These are phyloP conservation scores for Rhynchonycteris naso DNA, from an alignment of 2,797 vertebrate species.

Conservation along the genomic window DNA sequence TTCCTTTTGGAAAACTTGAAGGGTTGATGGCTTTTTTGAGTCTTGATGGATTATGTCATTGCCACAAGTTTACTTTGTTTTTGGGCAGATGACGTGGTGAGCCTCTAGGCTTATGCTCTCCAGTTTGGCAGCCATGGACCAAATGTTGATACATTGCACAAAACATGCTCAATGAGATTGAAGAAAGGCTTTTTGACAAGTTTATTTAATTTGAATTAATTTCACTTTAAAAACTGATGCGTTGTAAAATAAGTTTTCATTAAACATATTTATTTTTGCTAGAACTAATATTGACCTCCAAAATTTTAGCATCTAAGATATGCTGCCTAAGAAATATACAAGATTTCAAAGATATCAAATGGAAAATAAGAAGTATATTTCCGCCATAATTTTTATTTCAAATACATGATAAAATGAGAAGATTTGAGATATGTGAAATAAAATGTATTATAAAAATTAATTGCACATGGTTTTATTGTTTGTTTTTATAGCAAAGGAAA, in stretches of 20 bases:
- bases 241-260: not conserved
- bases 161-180: not conserved
- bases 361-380: not conserved
- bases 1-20: not conserved
- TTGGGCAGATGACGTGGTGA: rapidly evolving
- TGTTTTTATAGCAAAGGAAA: no score
- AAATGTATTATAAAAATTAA: not conserved
- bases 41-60: not conserved
- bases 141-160: rapidly evolving
- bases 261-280: not conserved
- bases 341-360: not conserved
- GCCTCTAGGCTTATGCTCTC: rapidly evolving
- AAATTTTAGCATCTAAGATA: not conserved
- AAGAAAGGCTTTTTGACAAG: not conserved
- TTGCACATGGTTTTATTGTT: not conserved
- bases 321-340: not conserved
- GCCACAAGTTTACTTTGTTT: not conserved
- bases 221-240: not conserved
- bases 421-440: not conserved
- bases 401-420: not conserved
- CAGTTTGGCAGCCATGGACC: rapidly evolving
- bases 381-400: not conserved
- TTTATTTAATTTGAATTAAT: not conserved
- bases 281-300: not conserved
- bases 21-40: not conserved